These are phyloP conservation scores for Campaea margaritaria DNA, from an alignment of 2,888 invertebrate genomes.

Conservation along the genomic window DNA sequence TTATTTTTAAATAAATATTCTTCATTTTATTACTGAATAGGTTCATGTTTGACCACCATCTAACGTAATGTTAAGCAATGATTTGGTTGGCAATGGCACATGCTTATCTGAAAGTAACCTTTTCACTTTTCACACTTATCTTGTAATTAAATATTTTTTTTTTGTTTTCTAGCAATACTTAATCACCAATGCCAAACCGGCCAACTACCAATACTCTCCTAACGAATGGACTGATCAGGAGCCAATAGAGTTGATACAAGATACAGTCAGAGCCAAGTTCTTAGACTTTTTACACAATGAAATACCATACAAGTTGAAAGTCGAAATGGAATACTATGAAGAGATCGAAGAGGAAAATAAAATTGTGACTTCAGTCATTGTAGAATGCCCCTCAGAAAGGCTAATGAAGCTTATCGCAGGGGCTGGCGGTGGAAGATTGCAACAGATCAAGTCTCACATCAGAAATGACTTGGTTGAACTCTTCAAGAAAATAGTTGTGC, in stretches of 20 bases:
- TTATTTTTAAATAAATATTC: no score
- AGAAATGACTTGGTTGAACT: conserved; percentile 87
- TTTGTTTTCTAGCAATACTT: conserved; percentile 87
- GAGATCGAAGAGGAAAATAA: conserved; percentile 79
- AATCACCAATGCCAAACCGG: conserved; percentile 86
- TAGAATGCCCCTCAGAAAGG: conserved; percentile 87
- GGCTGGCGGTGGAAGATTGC: conserved; percentile 87
- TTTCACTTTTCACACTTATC: no score
- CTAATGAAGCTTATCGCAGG: conserved; percentile 89
- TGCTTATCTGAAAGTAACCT: no score
- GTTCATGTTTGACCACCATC: no score
- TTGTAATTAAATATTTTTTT: conserved; percentile 1
- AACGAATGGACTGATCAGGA: conserved; percentile 90
- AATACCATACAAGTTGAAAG: conserved; percentile 92
- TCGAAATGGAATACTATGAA: conserved; percentile 88
- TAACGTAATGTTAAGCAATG: no score
- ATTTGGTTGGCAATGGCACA: no score
- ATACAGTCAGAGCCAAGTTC: conserved; percentile 92
- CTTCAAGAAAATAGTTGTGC: conserved; percentile 86
- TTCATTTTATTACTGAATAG: no score
- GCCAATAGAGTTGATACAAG: conserved; percentile 88
- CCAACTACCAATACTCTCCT: conserved; percentile 88
- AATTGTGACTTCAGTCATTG: conserved; percentile 82
- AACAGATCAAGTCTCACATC: conserved; percentile 87
- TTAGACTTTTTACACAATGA: conserved; percentile 93